phyloP scores from a whole-genome alignment of 2,113 vertebrate species.

The Nothoprocta perdicaria region DNA sequence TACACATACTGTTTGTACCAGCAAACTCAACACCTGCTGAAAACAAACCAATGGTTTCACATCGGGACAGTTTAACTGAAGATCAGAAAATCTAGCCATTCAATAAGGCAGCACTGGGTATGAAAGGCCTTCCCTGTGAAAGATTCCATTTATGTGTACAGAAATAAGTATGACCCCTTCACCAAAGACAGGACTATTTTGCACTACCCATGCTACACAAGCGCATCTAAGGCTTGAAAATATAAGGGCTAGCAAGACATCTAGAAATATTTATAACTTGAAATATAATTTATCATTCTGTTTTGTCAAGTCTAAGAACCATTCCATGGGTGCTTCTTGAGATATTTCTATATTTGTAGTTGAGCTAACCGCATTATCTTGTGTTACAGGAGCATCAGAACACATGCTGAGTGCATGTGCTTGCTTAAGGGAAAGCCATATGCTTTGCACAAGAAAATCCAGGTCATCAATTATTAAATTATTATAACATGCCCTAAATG shows the following conservation, averaged over 20 bases:
- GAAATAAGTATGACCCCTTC: background rate
- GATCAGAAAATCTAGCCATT: background rate
- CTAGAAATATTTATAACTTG: background rate
- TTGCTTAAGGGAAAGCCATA: background rate
- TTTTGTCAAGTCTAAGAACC: background rate
- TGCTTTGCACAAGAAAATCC: background rate
- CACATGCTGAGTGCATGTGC: background rate
- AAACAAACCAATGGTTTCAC: background rate
- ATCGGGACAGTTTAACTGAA: background rate
- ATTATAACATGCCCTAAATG: background rate
- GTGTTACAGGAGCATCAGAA: background rate
- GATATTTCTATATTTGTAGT: background rate
- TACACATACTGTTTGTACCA: background rate
- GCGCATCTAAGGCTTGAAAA: background rate
- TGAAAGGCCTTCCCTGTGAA: background rate
- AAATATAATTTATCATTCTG: background rate
- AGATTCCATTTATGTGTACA: background rate
- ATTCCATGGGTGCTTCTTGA: background rate
- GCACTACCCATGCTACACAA: background rate
- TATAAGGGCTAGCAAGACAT: background rate
- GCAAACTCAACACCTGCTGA: background rate
- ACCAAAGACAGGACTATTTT: background rate
- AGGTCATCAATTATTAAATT: conserved; percentile 34
- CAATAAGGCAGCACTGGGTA: background rate
- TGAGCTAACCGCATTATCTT: background rate